Percentiles rank a stretch among this genome's conserved stretches.
These are phyloP conservation scores for Trichogramma evanescens DNA, from an alignment of 2,888 invertebrate genomes.

Conservation along the genomic window DNA sequence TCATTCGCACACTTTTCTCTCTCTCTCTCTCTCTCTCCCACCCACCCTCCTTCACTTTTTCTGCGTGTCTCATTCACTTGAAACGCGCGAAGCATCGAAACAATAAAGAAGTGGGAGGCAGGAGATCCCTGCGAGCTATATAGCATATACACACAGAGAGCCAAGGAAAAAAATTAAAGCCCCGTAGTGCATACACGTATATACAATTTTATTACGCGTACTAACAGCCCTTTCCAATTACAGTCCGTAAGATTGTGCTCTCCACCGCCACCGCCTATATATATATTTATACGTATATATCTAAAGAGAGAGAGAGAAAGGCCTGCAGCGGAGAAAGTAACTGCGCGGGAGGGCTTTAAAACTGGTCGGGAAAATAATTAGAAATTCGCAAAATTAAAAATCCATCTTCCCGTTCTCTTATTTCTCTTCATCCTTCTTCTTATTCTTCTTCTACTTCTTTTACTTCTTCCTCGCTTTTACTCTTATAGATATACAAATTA, in stretches of 20 bases:
- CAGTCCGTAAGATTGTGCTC: conserved; percentile 29
- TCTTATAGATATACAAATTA: no score
- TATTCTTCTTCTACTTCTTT: no score
- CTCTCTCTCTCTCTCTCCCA: no score
- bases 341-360: conserved; percentile 25
- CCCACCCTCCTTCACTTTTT: no score
- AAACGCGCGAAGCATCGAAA: no score
- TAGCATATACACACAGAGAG: not conserved
- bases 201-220: conserved; percentile 21
- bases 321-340: conserved; percentile 10
- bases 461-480: no score
- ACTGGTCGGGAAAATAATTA: conserved; percentile 34
- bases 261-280: conserved; percentile 17
- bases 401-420: conserved; percentile 25
- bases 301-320: not conserved
- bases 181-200: conserved; percentile 6
- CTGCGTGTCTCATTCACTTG: no score
- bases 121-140: no score
- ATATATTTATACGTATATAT: no score
- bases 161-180: not conserved
- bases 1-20: not conserved
- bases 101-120: no score
- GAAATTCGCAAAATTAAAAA: conserved; percentile 37
- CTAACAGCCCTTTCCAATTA: conserved; percentile 32
- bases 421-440: not conserved